Evolutionary conservation across 2,888 invertebrate species (phyloP), one percentile per base, ranked within the genome.

Genomic region (Drosophila paramelanica): DNA sequence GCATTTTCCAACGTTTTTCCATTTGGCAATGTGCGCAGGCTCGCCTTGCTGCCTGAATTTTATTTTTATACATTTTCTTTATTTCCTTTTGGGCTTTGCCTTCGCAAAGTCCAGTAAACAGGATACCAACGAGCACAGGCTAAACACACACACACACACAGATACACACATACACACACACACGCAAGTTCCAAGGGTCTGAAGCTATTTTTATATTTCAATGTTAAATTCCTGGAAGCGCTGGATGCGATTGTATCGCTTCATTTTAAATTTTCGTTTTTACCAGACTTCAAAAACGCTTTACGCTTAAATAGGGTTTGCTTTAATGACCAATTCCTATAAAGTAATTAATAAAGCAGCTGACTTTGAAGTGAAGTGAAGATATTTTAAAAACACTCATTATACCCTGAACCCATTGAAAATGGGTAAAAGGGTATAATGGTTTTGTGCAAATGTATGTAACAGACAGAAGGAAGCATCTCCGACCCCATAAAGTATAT

Each of bases 81-180:
- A 56, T 58, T 79, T 77, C 59, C 79, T 74, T 87, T 89, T 85
- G 67, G 74, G 81, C 84, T 87, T 87, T 81, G 66, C 89, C 84
- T 85, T 85, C 84, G 84, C 57, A 70, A 88, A 83, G 83, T 82
- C 52, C 42, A 64, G 36, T 56, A 61, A 65, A 59, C 66, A 79
- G 61, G 71, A 76, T 65, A 74, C 73, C 69, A 64, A 43, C 33
- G 43, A 33, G 43, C 56, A 46, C 39, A 43, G 38, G 55, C 56
- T 43, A 57, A 55, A 49, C 13, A 47, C 33, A 58, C 33, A 64
- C 5, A 7, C 10, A 20, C 2, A 41, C 7, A 38, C n/a, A 51
- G n/a, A n/a, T n/a, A 47, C 33, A 58, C 33, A 64, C 5, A 7
- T 7, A 20, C 2, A 41, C 7, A 38, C n/a, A 51, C 65, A 75